Conservation (phyloP, 92 coral and sea anemone species). For the Pocillopora meandrina region DNA sequence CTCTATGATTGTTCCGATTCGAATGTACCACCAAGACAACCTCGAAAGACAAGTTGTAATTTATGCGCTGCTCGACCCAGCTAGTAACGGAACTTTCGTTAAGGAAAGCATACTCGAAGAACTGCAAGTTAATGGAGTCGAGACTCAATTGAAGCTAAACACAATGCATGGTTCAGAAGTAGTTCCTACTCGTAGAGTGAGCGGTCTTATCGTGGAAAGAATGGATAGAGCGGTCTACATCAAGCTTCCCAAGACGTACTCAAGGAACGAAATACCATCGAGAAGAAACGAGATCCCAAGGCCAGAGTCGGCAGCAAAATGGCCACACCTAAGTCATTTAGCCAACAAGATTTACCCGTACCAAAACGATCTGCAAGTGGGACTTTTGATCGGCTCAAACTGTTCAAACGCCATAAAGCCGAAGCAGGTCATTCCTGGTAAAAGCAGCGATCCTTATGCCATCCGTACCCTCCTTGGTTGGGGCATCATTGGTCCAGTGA, state of each 20-base stretch:
- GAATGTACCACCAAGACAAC: constrained; percentile 36
- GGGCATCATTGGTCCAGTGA: constrained; percentile 44
- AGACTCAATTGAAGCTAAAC: constrained; percentile 35
- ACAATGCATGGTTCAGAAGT: constrained; percentile 53
- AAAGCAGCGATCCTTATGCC: constrained; percentile 55
- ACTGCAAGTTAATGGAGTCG: constrained; percentile 27
- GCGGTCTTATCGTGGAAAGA: constrained; percentile 36
- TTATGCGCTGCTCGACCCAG: constrained; percentile 49
- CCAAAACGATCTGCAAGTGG: constrained; percentile 27
- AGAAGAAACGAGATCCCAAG: constrained; percentile 42
- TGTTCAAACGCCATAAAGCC: constrained; percentile 36
- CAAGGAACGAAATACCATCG: constrained; percentile 48
- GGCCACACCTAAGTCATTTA: constrained; percentile 41
- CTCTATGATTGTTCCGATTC: constrained; percentile 49
- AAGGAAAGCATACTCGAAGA: constrained; percentile 39
- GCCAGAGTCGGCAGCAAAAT: background rate
- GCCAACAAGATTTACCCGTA: constrained; percentile 28
- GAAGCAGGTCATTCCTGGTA: background rate
- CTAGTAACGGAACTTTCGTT: constrained; percentile 48
- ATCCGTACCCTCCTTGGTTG: constrained; percentile 43
- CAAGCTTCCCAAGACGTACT: constrained; percentile 54
- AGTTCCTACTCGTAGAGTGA: constrained; percentile 43
- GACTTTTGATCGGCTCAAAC: constrained; percentile 45
- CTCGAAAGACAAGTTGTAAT: constrained; percentile 38
- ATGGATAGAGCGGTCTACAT: constrained; percentile 30